Conservation (phyloP, 2,797 vertebrate species). For the Darevskia nairensis region DNA sequence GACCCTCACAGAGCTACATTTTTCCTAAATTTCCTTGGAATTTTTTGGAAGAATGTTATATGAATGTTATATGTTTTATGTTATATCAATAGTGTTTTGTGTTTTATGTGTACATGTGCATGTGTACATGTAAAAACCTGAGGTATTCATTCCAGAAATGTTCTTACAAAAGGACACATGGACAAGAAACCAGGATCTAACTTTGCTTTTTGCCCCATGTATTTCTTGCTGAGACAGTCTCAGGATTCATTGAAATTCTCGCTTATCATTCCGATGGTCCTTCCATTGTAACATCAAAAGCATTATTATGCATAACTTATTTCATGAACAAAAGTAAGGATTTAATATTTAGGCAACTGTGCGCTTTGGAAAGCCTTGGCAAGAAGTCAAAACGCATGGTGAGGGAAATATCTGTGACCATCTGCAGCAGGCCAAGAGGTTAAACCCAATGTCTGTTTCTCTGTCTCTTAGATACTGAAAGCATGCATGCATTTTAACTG, state of each 20-base stretch:
- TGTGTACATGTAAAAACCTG: neutral
- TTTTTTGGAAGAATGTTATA: too few relatives aligned
- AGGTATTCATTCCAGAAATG: neutral
- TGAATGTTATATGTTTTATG: too few relatives aligned
- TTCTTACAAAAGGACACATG: neutral
- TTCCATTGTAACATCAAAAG: neutral
- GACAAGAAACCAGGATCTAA: neutral
- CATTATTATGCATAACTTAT: neutral
- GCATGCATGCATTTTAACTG: neutral
- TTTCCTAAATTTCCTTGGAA: too few relatives aligned
- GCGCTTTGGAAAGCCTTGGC: neutral
- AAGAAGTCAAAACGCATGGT: neutral
- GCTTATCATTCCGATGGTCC: neutral
- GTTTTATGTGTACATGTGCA: too few relatives aligned
- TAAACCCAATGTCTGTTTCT: conserved; percentile 2
- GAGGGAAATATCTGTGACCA: conserved; percentile 15
- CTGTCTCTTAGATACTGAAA: conserved; percentile 5
- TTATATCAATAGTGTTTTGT: neutral
- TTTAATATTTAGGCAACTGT: conserved; percentile 20
- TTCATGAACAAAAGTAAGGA: conserved; percentile 16
- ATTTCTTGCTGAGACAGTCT: too few relatives aligned
- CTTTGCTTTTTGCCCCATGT: neutral
- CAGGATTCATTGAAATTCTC: neutral
- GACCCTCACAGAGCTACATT: too few relatives aligned
- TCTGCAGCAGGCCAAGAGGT: conserved; percentile 24